Evolutionary conservation across 2,797 vertebrate genomes (phyloP), one percentile per base, ranked within the genome.

Genomic region (Sebastes cheni): DNA sequence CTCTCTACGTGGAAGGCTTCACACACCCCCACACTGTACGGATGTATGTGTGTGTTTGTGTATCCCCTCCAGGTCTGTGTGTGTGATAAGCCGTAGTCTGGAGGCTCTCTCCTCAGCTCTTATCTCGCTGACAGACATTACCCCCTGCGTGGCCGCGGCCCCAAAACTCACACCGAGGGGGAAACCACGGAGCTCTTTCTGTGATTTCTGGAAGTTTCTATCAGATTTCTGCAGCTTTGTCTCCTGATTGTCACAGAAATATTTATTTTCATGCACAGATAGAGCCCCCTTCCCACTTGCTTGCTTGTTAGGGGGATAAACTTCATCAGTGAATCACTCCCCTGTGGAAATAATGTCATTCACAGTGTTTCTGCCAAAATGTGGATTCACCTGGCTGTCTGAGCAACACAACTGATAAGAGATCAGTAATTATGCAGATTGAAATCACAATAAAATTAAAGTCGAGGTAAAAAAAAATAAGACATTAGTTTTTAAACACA

Each of bases 41-140:
- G 34, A 4, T 65, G 60, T 18, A 4, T 36, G 34, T 67, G 66
- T 78, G 65, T 56, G 46, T 62, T 59, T 79, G 82, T 85, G 75
- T 77, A 55, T 77, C 86, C 81, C 73, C 81, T 65, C n/a, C 82
- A 80, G 81, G 82, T 75, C 25, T 58, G 77, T 68, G 81, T 73
- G 81, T 73, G 87, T 61, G 86, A 91, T 92, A 91, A 92, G 88
- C 59, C 20, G 5, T 4, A 69, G 85, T 86, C 88, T 39, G 76
- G 52, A 85, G 88, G 71, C 54, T 55, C 73, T 86, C 77, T 74
- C 67, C 81, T 84, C 76, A 2, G 76, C 88, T 79, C 89, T 92
- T 92, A 92, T 93, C 92, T 86, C 70, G 4, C 81, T 73, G 88
- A 90, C 90, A 92, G 86, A 82, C 82, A 27, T 75, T 75, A 67